A percentile compares a stretch with the other conserved stretches of the same genome.
Evolutionary conservation across 2,888 invertebrate species (phyloP).

Genomic region (Drosophila neutralis): DNA sequence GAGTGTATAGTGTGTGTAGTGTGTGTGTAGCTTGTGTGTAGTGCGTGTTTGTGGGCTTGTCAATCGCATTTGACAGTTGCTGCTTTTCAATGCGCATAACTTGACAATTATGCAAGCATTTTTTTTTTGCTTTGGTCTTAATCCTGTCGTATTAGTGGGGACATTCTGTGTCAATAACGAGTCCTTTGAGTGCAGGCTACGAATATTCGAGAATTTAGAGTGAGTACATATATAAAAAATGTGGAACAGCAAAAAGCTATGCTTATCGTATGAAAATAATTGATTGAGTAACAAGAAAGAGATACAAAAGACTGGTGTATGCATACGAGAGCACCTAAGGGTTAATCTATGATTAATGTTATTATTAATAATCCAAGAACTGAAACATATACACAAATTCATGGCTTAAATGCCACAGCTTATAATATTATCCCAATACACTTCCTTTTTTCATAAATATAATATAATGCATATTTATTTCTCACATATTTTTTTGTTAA

Average conservation of each 20-base stretch:
- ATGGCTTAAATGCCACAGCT: too few relatives aligned
- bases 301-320: not conserved
- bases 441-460: too few relatives aligned
- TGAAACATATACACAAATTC: too few relatives aligned
- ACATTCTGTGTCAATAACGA: conserved; percentile 13
- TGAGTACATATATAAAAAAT: not conserved
- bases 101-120: conserved; percentile 68
- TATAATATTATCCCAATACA: too few relatives aligned
- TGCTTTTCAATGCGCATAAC: conserved; percentile 42
- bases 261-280: not conserved
- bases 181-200: not conserved
- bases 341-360: fast-evolving
- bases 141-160: conserved; percentile 57
- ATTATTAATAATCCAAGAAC: not conserved
- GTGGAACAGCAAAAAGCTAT: not conserved
- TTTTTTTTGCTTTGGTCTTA: conserved; percentile 43
- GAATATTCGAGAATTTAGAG: not conserved
- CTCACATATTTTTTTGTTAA: too few relatives aligned
- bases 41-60: conserved; percentile 46
- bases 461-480: too few relatives aligned
- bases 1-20: conserved; percentile 7
- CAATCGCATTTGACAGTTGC: conserved; percentile 55
- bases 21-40: conserved; percentile 4
- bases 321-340: not conserved
- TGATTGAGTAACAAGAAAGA: not conserved